Base-by-base conservation (phyloP, 2,888 invertebrate species). In the Mythimna pallens region DNA sequence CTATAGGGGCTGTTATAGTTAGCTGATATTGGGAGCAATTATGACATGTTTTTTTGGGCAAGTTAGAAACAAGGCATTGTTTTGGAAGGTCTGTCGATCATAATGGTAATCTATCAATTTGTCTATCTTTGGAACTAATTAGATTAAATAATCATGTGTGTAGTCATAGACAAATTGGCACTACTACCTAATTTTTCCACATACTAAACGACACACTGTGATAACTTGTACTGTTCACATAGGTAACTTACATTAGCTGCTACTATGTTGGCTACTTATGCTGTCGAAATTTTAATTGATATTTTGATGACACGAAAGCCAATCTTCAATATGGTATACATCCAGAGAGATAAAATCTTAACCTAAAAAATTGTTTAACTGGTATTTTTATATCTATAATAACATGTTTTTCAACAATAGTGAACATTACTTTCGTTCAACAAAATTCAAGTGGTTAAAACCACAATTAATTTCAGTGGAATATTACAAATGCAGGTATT, bases 401-500 rank as follows among this genome's bases (percentile, higher is more conserved):
- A 54, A 59, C n/a, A 59, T 7, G 9, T 12, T 50, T 43, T 43
- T 12, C 52, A 57, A 61, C 55, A 25, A 22, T 65, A 57, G 20
- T 25, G n/a, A 59, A 61, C 22, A 34, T 52, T 63, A 34, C 66
- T 59, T 72, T 70, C 76, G 71, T 76, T 70, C 7, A 73, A 30
- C 47, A 52, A 68, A 54, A 59, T 62, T 69, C 58, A 61, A 65
- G 43, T 52, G 55, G 75, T 65, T 79, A 54, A 73, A 84, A 84
- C 77, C 61, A 80, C 81, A 85, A 72, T 86, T 81, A 61, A 58
- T 77, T 76, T 65, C 54, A 22, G 70, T 65, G 59, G 25, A 70
- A 80, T 62, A 78, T 79, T 81, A 65, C 71, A 85, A 80, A 70
- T 73, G 65, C 36, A 73, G 62, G 76, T 71, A 81, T 84, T 79